A percentile compares a stretch with the other conserved stretches of the same genome.
These are phyloP conservation scores for Tachina lurida DNA, from an alignment of 2,888 invertebrate species.

Conservation along the genomic window DNA sequence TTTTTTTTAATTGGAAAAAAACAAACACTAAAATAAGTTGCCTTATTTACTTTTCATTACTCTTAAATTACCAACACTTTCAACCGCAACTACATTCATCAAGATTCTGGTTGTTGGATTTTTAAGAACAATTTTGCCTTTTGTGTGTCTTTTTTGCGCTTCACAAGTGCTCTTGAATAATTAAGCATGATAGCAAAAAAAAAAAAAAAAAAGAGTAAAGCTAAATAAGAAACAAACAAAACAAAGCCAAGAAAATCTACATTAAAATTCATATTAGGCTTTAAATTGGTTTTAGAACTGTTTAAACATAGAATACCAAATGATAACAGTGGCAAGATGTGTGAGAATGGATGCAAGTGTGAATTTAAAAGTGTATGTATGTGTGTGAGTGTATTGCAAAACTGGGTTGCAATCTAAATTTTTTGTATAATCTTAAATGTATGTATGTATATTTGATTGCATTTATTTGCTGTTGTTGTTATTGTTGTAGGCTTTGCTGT, in stretches of 20 bases:
- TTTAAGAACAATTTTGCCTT: no score
- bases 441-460: neutral
- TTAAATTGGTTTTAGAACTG: slow-evolving; percentile 58
- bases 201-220: neutral
- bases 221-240: slow-evolving; percentile 6
- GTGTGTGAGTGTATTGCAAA: neutral
- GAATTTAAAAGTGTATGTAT: no score
- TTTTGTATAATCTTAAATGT: neutral
- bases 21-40: no score
- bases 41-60: no score
- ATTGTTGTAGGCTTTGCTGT: neutral
- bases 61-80: no score
- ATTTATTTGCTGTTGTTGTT: slow-evolving; percentile 18
- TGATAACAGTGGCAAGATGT: neutral
- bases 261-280: slow-evolving; percentile 56
- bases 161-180: slow-evolving; percentile 2
- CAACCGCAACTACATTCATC: no score
- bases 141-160: no score
- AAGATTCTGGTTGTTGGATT: no score
- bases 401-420: slow-evolving; percentile 7
- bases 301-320: slow-evolving; percentile 40
- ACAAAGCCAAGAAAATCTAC: slow-evolving; percentile 28
- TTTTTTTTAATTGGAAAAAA: no score
- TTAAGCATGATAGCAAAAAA: slow-evolving; percentile 8
- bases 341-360: no score